A percentile compares a stretch with the other conserved stretches of the same genome.
phyloP scores from a whole-genome alignment of 2,797 vertebrate species.

The Etheostoma perlongum region DNA sequence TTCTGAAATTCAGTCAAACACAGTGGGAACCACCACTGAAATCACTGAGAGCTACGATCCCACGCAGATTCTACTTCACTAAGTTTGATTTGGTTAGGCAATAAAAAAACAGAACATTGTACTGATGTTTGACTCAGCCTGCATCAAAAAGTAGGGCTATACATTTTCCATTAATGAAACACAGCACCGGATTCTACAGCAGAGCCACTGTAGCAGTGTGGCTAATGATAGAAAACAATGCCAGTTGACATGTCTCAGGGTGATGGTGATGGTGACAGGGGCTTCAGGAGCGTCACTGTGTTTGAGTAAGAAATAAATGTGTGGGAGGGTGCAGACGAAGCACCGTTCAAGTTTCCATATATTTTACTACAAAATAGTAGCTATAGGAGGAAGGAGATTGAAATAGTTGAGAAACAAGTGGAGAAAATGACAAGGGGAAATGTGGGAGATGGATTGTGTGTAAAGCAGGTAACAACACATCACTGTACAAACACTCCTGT shows the following conservation, averaged over 20 bases:
- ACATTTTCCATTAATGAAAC: neutral
- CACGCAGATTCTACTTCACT: constrained; percentile 1
- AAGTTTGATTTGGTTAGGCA: too few relatives aligned
- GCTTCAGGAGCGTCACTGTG: constrained; percentile 41
- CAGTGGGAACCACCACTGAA: neutral
- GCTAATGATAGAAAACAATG: constrained; percentile 67
- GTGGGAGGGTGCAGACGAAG: constrained; percentile 60
- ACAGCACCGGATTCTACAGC: constrained; percentile 1
- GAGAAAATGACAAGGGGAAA: constrained; percentile 6
- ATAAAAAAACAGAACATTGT: neutral
- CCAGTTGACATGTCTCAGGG: constrained; percentile 50
- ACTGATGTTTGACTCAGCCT: neutral
- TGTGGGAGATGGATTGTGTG: constrained; percentile 19
- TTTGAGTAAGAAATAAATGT: constrained; percentile 55
- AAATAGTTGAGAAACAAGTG: constrained; percentile 28
- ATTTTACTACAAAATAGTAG: constrained; percentile 36
- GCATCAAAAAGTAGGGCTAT: neutral
- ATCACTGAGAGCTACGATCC: constrained; percentile 24
- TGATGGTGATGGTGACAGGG: constrained; percentile 53
- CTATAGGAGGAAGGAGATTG: constrained; percentile 2
- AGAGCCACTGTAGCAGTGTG: neutral
- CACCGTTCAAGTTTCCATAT: neutral
- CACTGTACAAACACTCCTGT: constrained; percentile 3
- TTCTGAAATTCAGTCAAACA: constrained; percentile 42
- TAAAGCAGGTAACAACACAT: constrained; percentile 7